Evolutionary conservation across 2,888 invertebrate genomes (phyloP).

Genomic region (Trachelus troglodyta): DNA sequence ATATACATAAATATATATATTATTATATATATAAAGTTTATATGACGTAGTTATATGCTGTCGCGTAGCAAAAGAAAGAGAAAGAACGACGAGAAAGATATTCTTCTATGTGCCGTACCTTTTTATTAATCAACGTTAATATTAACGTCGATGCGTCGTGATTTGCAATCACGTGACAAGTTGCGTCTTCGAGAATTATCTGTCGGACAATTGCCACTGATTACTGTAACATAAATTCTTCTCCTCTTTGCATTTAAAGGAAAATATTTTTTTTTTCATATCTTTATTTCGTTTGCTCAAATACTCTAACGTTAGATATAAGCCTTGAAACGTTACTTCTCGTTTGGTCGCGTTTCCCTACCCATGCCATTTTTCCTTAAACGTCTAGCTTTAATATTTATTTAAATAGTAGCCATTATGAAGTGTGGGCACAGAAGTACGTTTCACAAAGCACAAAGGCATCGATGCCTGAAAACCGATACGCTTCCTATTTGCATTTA

Average conservation of each 20-base stretch:
- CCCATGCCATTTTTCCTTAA: neutral
- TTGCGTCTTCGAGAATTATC: neutral
- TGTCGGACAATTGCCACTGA: neutral
- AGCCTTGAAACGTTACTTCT: neutral
- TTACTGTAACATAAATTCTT: neutral
- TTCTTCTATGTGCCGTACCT: slow-evolving; percentile 62
- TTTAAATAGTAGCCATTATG: neutral
- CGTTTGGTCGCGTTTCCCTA: neutral
- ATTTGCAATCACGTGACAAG: neutral
- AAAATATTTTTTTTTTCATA: neutral
- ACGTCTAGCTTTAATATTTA: neutral
- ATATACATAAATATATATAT: slow-evolving; percentile 39
- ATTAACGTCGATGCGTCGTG: neutral
- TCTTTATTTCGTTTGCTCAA: neutral
- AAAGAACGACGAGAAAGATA: slow-evolving; percentile 43
- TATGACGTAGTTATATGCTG: slow-evolving; percentile 36
- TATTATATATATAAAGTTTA: slow-evolving; percentile 35
- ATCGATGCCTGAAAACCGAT: neutral
- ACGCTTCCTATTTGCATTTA: neutral
- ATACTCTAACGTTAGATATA: neutral
- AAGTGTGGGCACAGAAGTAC: neutral
- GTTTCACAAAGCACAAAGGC: neutral
- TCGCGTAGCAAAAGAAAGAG: slow-evolving; percentile 21
- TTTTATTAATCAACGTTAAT: slow-evolving; percentile 25
- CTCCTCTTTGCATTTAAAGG: neutral